Conservation (phyloP, 2,888 invertebrate species). For the Drosophila nr. fundita region DNA sequence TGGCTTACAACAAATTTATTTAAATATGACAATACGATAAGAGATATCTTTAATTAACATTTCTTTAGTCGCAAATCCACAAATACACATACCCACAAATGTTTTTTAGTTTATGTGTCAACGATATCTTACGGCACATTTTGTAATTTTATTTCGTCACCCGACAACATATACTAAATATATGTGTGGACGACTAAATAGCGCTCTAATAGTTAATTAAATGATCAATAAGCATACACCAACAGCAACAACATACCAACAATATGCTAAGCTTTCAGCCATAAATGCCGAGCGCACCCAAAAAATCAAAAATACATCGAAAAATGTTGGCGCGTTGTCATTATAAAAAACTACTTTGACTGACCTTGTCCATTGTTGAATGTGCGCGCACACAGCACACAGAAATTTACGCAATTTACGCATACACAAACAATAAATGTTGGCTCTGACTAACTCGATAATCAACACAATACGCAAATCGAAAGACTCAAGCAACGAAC, state of each 20-base stretch:
- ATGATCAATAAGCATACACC: constrained; percentile 64
- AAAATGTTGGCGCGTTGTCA: constrained; percentile 63
- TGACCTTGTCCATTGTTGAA: constrained; percentile 78
- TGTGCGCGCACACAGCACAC: constrained; percentile 54
- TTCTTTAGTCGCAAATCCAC: not conserved
- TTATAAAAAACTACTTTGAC: constrained; percentile 73
- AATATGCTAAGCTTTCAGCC: constrained; percentile 51
- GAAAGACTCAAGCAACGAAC: constrained; percentile 78
- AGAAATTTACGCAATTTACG: constrained; percentile 67
- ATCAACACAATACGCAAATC: constrained; percentile 61
- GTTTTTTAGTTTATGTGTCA: constrained; percentile 10
- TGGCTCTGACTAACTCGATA: constrained; percentile 69
- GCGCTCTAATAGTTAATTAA: constrained; percentile 71
- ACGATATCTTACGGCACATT: constrained; percentile 45
- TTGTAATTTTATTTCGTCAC: constrained; percentile 39
- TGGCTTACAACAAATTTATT: not conserved
- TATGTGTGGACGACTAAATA: constrained; percentile 29
- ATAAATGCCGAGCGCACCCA: constrained; percentile 68
- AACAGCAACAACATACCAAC: constrained; percentile 37
- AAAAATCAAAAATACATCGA: constrained; percentile 29
- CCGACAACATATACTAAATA: not conserved
- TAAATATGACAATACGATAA: not conserved
- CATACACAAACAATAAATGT: constrained; percentile 40
- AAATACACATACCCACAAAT: not conserved
- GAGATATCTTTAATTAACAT: not conserved